phyloP scores from a whole-genome alignment of 1,140 invertebrate species.

The Trinorchestia longiramus region DNA sequence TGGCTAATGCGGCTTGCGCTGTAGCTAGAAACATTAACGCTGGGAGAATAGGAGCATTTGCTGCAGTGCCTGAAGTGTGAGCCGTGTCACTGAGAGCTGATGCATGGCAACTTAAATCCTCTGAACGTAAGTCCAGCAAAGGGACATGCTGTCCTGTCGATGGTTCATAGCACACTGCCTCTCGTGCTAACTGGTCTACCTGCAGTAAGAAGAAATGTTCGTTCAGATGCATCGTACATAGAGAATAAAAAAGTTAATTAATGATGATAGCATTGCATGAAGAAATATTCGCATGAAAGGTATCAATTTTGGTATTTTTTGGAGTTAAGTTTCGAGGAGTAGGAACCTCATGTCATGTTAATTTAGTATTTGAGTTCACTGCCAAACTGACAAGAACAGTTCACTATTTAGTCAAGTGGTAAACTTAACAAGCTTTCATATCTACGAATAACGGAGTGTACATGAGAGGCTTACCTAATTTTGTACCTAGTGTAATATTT shows the following conservation, averaged over 20 bases:
- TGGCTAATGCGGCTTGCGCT: neutral
- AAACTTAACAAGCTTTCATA: too few species aligned
- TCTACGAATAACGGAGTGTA: too few species aligned
- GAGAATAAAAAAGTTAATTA: neutral
- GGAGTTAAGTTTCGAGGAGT: too few species aligned
- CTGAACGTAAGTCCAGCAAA: constrained; percentile 79
- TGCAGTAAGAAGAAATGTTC: constrained; percentile 58
- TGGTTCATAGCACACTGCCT: constrained; percentile 78
- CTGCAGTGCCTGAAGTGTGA: constrained; percentile 53
- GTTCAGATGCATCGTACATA: neutral
- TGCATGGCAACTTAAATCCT: constrained; percentile 82
- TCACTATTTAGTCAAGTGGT: too few species aligned
- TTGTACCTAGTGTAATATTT: too few species aligned
- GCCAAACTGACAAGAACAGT: too few species aligned
- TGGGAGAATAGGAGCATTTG: constrained; percentile 40
- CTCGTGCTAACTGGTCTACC: constrained; percentile 71
- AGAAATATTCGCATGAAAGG: too few species aligned
- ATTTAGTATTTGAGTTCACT: too few species aligned
- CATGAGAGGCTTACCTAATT: too few species aligned
- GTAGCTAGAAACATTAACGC: constrained; percentile 58
- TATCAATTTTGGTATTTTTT: too few species aligned
- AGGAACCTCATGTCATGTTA: too few species aligned
- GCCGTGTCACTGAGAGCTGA: constrained; percentile 76
- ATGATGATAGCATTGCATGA: neutral
- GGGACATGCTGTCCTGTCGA: constrained; percentile 75